phyloP scores from a whole-genome alignment of 2,888 invertebrate genomes.

The Tillus elongatus region DNA sequence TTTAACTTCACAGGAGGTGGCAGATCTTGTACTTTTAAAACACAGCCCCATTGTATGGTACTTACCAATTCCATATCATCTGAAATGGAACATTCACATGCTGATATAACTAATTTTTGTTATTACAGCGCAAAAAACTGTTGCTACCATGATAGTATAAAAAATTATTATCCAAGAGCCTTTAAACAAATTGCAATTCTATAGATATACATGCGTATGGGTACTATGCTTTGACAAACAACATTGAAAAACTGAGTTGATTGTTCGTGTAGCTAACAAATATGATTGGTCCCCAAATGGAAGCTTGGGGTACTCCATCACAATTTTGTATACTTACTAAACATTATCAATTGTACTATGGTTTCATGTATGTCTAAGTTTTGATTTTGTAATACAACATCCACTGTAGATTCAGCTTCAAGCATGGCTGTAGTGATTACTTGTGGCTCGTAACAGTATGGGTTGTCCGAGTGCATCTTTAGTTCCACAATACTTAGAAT shows the following conservation, averaged over 20 bases:
- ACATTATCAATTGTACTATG: conserved; percentile 49
- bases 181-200: too few relatives aligned
- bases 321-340: too few relatives aligned
- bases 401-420: conserved; percentile 40
- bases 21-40: conserved; percentile 51
- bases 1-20: conserved; percentile 51
- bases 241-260: too few relatives aligned
- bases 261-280: too few relatives aligned
- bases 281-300: too few relatives aligned
- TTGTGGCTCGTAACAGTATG: conserved; percentile 40
- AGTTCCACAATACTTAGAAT: conserved; percentile 54
- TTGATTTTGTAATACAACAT: conserved; percentile 41
- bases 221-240: too few relatives aligned
- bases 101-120: too few relatives aligned
- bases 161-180: too few relatives aligned
- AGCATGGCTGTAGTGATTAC: conserved; percentile 38
- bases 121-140: not conserved
- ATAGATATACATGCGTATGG: too few relatives aligned
- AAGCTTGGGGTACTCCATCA: too few relatives aligned
- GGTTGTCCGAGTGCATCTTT: conserved; percentile 37
- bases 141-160: too few relatives aligned
- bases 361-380: conserved; percentile 46
- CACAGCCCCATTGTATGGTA: conserved; percentile 45
- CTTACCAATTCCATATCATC: conserved; percentile 34
- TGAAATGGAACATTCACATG: too few relatives aligned